phyloP scores from a whole-genome alignment of 2,113 vertebrate genomes.

The Struthidea cinerea region DNA sequence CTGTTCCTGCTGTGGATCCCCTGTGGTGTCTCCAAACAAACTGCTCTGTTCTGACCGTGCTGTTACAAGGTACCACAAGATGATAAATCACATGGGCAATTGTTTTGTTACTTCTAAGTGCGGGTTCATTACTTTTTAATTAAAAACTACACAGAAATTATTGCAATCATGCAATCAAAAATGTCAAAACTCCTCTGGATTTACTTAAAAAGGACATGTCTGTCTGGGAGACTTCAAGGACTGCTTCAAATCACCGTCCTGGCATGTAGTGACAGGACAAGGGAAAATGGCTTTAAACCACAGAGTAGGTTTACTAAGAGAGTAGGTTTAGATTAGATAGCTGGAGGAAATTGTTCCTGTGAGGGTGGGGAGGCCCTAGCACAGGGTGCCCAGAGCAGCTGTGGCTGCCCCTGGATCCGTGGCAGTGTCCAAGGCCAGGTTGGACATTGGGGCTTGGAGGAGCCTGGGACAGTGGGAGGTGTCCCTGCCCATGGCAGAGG shows the following conservation, averaged over 20 bases:
- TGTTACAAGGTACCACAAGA: background rate
- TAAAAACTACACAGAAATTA: background rate
- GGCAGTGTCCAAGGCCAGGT: rapidly evolving
- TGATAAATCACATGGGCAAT: background rate
- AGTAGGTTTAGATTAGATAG: background rate
- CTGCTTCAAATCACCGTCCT: background rate
- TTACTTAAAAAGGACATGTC: background rate
- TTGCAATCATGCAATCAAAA: background rate
- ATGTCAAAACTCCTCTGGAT: background rate
- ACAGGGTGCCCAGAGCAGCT: background rate
- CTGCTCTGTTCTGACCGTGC: background rate
- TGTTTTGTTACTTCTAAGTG: background rate
- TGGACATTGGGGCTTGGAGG: background rate
- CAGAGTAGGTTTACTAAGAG: background rate
- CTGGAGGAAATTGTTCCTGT: background rate
- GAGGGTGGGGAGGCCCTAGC: background rate
- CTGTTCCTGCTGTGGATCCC: background rate
- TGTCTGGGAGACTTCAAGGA: background rate
- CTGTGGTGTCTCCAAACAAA: background rate
- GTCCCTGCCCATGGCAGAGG: background rate
- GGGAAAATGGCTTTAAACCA: background rate
- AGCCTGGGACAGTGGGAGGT: rapidly evolving
- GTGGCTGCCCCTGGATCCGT: background rate
- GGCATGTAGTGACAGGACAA: background rate
- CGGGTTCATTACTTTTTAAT: background rate